Percentiles rank a stretch among this genome's conserved stretches.
phyloP scores from a whole-genome alignment of 2,797 vertebrate species.

The Mormyrops boulengeri region DNA sequence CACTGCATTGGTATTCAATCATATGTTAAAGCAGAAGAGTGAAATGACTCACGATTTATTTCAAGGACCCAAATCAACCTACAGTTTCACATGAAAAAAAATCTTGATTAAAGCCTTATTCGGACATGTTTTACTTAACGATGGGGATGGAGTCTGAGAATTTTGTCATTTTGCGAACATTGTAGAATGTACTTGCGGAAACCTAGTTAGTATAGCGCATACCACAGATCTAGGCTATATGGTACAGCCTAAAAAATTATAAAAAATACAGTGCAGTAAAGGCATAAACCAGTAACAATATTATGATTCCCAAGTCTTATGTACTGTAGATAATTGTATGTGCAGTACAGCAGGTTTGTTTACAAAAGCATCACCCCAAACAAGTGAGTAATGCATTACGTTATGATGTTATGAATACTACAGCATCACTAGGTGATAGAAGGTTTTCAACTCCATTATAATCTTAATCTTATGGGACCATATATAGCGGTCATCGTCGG shows the following conservation, averaged over 20 bases:
- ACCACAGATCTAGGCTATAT: background rate
- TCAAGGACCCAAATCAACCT: background rate
- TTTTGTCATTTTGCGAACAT: background rate
- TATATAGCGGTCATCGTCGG: background rate
- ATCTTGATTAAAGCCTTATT: background rate
- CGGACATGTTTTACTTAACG: background rate
- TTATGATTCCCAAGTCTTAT: background rate
- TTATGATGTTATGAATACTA: background rate
- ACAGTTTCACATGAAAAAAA: background rate
- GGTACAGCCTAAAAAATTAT: background rate
- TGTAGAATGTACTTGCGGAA: background rate
- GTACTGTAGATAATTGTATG: background rate
- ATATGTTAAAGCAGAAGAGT: background rate
- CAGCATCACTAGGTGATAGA: background rate
- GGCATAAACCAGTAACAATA: background rate
- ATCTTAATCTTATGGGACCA: background rate
- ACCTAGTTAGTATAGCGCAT: background rate
- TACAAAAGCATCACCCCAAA: background rate
- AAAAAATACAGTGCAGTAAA: background rate
- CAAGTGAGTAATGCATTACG: background rate
- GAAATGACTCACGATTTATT: background rate
- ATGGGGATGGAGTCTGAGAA: background rate
- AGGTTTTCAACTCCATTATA: background rate
- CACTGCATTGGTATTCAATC: background rate
- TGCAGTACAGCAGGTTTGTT: background rate